These are phyloP conservation scores for Agapornis canus DNA, from an alignment of 2,797 vertebrate species.

Conservation along the genomic window DNA sequence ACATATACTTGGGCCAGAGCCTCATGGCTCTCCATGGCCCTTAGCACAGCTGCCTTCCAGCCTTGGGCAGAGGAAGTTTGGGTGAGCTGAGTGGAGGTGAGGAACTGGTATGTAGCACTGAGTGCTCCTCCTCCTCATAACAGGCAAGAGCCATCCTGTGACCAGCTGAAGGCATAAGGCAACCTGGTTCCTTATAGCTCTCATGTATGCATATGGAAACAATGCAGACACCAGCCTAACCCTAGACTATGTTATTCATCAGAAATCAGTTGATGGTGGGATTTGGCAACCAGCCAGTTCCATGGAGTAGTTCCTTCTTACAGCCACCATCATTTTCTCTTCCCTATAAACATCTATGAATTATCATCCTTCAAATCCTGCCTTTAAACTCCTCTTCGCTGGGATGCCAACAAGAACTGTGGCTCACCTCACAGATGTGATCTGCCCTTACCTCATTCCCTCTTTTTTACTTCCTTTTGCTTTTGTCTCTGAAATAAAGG, in stretches of 20 bases:
- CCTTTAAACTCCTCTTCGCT: not conserved
- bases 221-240: not conserved
- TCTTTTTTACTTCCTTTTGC: not conserved
- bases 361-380: not conserved
- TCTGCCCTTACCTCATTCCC: not conserved
- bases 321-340: not conserved
- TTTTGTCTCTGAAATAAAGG: conserved; percentile 1
- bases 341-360: not conserved
- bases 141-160: not conserved
- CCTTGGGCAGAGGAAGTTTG: not conserved
- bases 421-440: not conserved
- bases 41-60: not conserved
- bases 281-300: not conserved
- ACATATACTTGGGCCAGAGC: not conserved
- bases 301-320: not conserved
- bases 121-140: not conserved
- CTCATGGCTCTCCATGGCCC: accelerated
- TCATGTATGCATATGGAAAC: not conserved
- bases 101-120: accelerated
- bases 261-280: not conserved
- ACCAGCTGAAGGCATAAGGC: not conserved
- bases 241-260: not conserved
- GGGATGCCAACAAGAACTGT: accelerated
- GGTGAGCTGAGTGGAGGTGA: not conserved
- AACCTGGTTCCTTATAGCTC: not conserved